These are phyloP conservation scores for Cotesia vestalis DNA, from an alignment of 1,140 invertebrate species.

Conservation along the genomic window DNA sequence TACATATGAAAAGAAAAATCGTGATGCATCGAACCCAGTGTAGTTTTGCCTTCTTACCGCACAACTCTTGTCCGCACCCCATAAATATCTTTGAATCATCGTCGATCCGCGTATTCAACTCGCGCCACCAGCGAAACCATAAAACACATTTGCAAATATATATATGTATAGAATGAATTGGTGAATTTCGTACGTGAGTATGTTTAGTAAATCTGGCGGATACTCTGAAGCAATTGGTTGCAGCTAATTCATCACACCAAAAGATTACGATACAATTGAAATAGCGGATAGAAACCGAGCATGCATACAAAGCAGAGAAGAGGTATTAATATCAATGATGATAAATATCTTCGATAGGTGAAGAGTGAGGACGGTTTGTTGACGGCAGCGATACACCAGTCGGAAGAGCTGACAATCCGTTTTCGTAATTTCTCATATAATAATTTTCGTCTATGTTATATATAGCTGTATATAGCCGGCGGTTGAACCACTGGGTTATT, in stretches of 20 bases:
- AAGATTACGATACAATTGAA: background rate
- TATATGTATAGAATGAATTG: background rate
- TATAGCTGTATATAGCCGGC: too few species aligned
- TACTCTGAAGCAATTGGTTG: constrained; percentile 9
- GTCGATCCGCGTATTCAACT: constrained; percentile 43
- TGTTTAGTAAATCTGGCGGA: constrained; percentile 2
- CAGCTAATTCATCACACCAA: constrained; percentile 15
- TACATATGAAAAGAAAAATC: constrained; percentile 16
- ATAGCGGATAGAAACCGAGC: background rate
- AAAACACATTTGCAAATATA: constrained; percentile 8
- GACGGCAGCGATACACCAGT: too few species aligned
- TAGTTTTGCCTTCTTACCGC: constrained; percentile 4
- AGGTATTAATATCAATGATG: too few species aligned
- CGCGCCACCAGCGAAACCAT: constrained; percentile 25
- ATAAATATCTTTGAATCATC: constrained; percentile 62
- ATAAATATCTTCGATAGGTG: too few species aligned
- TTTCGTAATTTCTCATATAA: too few species aligned
- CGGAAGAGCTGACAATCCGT: too few species aligned
- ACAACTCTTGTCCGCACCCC: constrained; percentile 38
- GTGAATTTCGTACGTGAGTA: background rate
- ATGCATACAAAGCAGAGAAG: background rate
- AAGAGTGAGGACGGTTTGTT: too few species aligned
- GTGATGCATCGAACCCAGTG: constrained; percentile 22
- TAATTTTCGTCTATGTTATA: too few species aligned
- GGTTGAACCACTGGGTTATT: background rate